Conservation (phyloP, 1,140 invertebrate species). For the Brachionus asplanchnoidis region DNA sequence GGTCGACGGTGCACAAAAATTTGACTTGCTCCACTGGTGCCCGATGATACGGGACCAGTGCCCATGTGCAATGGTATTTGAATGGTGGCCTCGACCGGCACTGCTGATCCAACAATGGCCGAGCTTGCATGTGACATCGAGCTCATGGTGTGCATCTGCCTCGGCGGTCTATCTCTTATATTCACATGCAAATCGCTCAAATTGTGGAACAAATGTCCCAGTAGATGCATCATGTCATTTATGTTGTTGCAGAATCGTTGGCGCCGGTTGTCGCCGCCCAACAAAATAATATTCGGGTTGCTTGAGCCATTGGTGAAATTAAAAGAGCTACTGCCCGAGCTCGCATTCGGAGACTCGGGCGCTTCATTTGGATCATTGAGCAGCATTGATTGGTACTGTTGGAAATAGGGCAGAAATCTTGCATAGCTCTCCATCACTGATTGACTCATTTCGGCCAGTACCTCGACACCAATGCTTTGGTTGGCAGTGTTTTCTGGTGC, state of each 20-base stretch:
- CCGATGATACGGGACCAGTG: background rate
- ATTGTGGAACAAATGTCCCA: constrained; percentile 79
- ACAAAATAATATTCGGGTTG: background rate
- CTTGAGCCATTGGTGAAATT: background rate
- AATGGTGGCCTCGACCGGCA: constrained; percentile 26
- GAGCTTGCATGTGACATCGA: constrained; percentile 55
- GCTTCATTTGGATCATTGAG: constrained; percentile 44
- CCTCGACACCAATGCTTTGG: constrained; percentile 45
- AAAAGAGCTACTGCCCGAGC: background rate
- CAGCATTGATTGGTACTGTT: constrained; percentile 45
- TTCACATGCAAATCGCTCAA: constrained; percentile 77
- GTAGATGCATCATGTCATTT: constrained; percentile 71
- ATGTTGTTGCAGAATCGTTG: constrained; percentile 68
- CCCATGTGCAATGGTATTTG: constrained; percentile 30
- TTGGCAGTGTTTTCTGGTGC: background rate
- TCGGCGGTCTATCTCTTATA: constrained; percentile 64
- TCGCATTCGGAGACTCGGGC: background rate
- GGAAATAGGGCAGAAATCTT: constrained; percentile 46
- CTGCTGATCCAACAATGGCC: constrained; percentile 60
- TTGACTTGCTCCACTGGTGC: background rate
- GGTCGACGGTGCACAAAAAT: background rate
- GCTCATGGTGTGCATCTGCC: constrained; percentile 63
- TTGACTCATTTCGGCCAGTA: constrained; percentile 46
- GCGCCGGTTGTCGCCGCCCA: constrained; percentile 46
- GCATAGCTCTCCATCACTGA: constrained; percentile 46